Percentiles rank a stretch among this genome's conserved stretches.
These are phyloP conservation scores for human DNA, from an alignment of 2,113 vertebrate species.

Conservation along the genomic window DNA sequence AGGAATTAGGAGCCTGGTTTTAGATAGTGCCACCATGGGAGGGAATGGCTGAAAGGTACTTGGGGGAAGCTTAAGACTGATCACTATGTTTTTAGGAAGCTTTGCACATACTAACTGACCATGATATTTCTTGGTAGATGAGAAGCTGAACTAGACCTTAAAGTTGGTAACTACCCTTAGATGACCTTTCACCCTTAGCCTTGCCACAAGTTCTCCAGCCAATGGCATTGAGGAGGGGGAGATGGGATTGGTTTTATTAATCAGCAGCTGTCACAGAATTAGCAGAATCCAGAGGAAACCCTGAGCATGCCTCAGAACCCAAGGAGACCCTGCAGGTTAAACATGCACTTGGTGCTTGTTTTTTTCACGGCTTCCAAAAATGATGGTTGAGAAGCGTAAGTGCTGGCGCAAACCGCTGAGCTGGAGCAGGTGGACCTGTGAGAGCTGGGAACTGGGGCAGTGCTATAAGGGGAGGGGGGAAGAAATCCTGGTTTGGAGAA, in stretches of 20 bases:
- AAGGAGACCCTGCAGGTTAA: neutral
- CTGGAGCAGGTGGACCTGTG: neutral
- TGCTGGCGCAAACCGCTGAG: neutral
- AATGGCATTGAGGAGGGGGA: neutral
- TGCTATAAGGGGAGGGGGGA: neutral
- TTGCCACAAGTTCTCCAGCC: neutral
- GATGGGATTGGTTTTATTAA: neutral
- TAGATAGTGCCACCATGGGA: neutral
- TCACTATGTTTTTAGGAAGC: neutral
- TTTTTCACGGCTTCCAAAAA: neutral
- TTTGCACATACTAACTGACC: neutral
- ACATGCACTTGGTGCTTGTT: neutral
- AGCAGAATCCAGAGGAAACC: neutral
- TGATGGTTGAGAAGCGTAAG: neutral
- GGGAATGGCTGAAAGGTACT: rapidly evolving
- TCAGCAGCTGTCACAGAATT: neutral
- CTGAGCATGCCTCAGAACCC: neutral
- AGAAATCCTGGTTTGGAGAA: neutral
- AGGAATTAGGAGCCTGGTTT: too few relatives aligned
- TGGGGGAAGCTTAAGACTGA: neutral
- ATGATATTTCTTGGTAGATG: neutral
- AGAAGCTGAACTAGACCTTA: neutral
- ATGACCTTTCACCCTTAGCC: neutral
- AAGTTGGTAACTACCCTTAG: neutral
- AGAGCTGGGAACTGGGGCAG: neutral